Evolutionary conservation across 2,797 vertebrate genomes (phyloP).

Genomic region (Esox masquinongy): DNA sequence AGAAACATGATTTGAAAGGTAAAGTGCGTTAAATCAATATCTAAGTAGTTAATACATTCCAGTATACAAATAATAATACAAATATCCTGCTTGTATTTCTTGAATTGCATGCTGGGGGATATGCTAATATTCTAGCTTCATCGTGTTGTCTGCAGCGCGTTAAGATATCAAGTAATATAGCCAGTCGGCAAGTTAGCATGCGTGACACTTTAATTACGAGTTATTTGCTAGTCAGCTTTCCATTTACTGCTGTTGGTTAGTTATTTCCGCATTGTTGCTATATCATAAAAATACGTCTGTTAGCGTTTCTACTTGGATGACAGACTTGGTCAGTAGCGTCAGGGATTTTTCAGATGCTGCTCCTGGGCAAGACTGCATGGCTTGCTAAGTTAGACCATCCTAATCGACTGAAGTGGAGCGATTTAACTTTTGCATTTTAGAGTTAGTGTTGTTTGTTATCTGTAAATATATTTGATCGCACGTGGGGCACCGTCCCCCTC

Average conservation of each 20-base stretch:
- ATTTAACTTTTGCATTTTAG: not conserved
- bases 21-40: not conserved
- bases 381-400: not conserved
- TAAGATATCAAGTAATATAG: not conserved
- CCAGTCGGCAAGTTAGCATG: not conserved
- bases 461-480: not conserved
- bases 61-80: not conserved
- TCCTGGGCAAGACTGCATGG: not conserved
- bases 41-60: not conserved
- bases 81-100: not conserved
- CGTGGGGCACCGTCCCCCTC: not conserved
- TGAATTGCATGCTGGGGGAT: constrained; percentile 16
- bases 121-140: not conserved
- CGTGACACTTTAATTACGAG: not conserved
- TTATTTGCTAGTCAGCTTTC: not conserved
- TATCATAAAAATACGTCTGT: not conserved
- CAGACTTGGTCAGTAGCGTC: not conserved
- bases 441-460: not conserved
- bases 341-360: not conserved
- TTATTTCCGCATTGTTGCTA: not conserved
- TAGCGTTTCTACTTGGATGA: not conserved
- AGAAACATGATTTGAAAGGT: not conserved
- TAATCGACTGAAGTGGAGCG: not conserved
- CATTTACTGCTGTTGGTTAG: no score
- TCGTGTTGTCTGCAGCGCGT: not conserved